A percentile compares a stretch with the other conserved stretches of the same genome.
These are phyloP conservation scores for Daboia siamensis DNA, from an alignment of 2,113 vertebrate species.

Conservation along the genomic window DNA sequence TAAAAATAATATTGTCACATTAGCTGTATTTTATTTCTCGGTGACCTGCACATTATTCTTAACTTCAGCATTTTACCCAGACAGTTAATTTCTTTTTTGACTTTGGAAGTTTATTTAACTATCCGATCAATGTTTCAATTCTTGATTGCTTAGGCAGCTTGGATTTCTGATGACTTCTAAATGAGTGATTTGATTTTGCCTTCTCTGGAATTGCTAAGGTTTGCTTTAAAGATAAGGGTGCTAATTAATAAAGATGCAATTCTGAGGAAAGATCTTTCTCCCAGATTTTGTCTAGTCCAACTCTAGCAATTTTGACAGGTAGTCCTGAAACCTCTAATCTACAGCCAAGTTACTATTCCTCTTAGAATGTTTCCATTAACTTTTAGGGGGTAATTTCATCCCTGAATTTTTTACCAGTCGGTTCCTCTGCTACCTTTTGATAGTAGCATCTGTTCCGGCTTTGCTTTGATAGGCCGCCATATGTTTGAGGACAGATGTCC, in stretches of 20 bases:
- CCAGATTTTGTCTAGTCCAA: neutral
- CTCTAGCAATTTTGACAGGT: neutral
- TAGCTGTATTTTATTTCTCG: conserved; percentile 17
- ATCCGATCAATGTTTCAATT: neutral
- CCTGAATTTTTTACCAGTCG: neutral
- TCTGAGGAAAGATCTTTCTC: neutral
- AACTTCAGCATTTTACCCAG: neutral
- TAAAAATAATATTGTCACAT: conserved; percentile 48
- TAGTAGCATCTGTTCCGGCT: neutral
- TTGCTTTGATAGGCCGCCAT: neutral
- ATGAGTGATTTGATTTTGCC: neutral
- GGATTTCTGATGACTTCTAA: neutral
- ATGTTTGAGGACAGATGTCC: neutral
- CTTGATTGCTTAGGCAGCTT: neutral
- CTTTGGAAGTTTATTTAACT: neutral
- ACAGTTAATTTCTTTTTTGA: neutral
- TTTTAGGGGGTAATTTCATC: neutral
- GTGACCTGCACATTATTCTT: conserved; percentile 20
- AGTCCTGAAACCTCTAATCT: neutral
- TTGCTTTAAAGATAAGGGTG: neutral
- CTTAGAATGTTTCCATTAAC: neutral
- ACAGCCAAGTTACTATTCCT: neutral
- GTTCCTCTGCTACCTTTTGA: neutral
- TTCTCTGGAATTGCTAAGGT: neutral
- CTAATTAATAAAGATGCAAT: neutral